A percentile compares a stretch with the other conserved stretches of the same genome.
Evolutionary conservation across 2,113 vertebrate species (phyloP).

Genomic region (Probosciger aterrimus): DNA sequence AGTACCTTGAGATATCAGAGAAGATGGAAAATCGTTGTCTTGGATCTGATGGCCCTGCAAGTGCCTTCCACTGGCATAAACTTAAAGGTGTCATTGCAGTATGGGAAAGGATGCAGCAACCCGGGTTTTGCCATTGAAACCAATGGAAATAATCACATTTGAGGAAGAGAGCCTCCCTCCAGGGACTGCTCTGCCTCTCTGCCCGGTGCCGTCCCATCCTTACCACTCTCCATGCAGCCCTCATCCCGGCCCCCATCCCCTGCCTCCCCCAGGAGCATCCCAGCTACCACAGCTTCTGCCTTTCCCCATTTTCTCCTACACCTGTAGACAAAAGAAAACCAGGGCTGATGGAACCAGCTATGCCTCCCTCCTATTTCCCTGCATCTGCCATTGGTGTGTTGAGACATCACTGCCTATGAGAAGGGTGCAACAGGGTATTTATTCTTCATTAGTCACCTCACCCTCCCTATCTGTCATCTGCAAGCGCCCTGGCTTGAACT

Average conservation of each 20-base stretch:
- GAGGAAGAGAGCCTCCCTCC: neutral
- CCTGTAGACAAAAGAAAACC: neutral
- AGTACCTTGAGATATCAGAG: neutral
- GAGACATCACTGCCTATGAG: neutral
- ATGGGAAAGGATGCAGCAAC: neutral
- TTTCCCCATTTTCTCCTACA: neutral
- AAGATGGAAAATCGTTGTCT: neutral
- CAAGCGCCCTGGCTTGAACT: neutral
- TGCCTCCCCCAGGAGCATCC: neutral
- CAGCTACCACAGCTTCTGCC: neutral
- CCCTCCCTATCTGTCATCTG: conserved; percentile 4
- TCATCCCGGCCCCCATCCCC: too few relatives aligned
- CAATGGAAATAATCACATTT: accelerated
- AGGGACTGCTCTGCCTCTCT: neutral
- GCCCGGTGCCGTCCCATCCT: accelerated
- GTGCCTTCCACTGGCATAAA: neutral
- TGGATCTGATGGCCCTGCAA: neutral
- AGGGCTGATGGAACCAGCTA: neutral
- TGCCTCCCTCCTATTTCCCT: neutral
- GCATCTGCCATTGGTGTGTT: neutral
- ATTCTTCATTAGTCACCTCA: neutral
- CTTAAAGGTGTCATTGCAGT: neutral
- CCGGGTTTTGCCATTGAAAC: neutral
- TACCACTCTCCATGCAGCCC: neutral
- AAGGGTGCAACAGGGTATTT: neutral